Evolutionary conservation across 2,113 vertebrate species (phyloP), one percentile per base, ranked within the genome.

Genomic region (Platanista minor): DNA sequence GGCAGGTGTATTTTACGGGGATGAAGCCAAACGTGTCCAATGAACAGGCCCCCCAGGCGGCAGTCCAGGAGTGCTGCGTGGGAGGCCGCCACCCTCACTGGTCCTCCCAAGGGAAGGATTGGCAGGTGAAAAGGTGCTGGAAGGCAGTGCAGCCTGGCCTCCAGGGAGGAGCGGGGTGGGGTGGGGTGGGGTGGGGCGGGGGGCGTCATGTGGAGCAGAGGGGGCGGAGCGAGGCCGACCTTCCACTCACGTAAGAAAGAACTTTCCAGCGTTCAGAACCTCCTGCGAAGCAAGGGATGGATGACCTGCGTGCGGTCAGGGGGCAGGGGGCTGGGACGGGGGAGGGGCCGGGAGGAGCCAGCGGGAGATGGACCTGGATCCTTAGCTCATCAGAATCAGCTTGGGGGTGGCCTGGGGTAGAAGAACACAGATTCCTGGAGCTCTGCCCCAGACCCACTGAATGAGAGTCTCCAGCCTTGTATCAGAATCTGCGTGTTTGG

Each of bases 1-100:
- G 6, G 21, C 17, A 31, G 41, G 27, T 25, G 29, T 33, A 15
- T 31, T 81, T 46, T 43, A 67, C 6, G 3, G 13, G 25, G 33
- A 11, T 4, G 29, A 83, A 20, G 29, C 12, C 71, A 69, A 33
- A 54, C 2, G 5, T 3, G 23, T 29, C 77, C 75, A 36, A 84
- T 0, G n/a, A 52, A 59, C 17, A 64, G n/a, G 29, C 23, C 6
- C 2, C 29, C 75, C 46, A 18, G 31, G 39, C 0, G 57, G 62
- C 61, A 0, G 21, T 6, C 59, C 39, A 52, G 57, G 78, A 52
- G 46, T 1, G 61, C 11, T 33, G 20, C 15, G 41, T 0, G 0
- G 36, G 71, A 29, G 81, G 62, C 2, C 3, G 49, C 49, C 57
- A 20, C 7, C 33, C 1, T 0, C 33, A 0, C 0, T 36, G 36